A percentile compares a stretch with the other conserved stretches of the same genome.
phyloP scores from a whole-genome alignment of 2,113 vertebrate genomes.

The Melanerpes aurifrons region DNA sequence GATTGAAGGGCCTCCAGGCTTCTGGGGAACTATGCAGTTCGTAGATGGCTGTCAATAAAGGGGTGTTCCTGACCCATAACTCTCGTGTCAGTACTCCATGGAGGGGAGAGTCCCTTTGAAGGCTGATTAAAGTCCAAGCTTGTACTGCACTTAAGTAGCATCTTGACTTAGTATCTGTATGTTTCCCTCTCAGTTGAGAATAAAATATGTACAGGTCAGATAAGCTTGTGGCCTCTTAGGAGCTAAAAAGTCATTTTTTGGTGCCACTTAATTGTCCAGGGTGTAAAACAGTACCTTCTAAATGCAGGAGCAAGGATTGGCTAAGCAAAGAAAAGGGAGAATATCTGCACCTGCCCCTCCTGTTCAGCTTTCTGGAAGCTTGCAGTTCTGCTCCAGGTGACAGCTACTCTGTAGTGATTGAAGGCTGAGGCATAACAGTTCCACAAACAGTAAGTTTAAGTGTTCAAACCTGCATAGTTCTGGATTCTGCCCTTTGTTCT shows the following conservation, averaged over 20 bases:
- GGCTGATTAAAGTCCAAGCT: not conserved
- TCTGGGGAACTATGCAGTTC: not conserved
- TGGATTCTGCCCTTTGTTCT: not conserved
- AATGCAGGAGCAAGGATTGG: not conserved
- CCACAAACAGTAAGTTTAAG: not conserved
- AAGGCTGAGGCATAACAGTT: not conserved
- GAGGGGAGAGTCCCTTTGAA: not conserved
- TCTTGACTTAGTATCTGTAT: not conserved
- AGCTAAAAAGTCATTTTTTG: not conserved
- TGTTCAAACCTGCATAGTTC: not conserved
- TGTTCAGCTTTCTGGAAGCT: not conserved
- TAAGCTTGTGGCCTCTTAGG: not conserved
- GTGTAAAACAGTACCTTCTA: not conserved
- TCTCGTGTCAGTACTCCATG: fast-evolving
- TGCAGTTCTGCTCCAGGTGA: not conserved
- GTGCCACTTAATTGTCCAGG: not conserved
- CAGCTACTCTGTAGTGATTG: not conserved
- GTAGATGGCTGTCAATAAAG: not conserved
- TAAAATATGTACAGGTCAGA: not conserved
- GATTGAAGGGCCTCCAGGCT: not conserved
- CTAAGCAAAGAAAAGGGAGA: not conserved
- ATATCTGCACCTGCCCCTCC: not conserved
- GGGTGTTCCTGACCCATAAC: not conserved
- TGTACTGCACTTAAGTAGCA: not conserved
- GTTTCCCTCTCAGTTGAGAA: not conserved